Percentiles rank a stretch among this genome's conserved stretches.
These are phyloP conservation scores for Paragorgia papillata DNA, from an alignment of 92 coral and sea anemone species.

Conservation along the genomic window DNA sequence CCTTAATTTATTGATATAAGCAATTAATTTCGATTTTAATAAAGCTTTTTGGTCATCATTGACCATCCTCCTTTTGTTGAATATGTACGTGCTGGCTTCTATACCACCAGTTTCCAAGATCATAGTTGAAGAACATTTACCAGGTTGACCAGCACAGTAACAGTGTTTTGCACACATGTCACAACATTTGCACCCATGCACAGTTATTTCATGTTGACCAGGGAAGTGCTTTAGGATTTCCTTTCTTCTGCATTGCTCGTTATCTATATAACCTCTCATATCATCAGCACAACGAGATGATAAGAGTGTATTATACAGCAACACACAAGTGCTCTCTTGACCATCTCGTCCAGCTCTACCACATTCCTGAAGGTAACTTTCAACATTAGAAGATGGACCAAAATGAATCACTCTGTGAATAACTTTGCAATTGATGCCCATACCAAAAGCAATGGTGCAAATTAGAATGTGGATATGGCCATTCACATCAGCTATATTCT, in stretches of 20 bases:
- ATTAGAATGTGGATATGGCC: constrained; percentile 4
- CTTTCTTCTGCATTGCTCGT: neutral
- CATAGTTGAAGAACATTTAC: constrained; percentile 6
- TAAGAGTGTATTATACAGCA: constrained; percentile 5
- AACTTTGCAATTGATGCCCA: constrained; percentile 18
- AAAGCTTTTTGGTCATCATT: neutral
- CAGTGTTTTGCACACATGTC: too few species aligned
- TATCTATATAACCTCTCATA: neutral
- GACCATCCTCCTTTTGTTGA: constrained; percentile 3
- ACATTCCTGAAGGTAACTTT: constrained; percentile 12
- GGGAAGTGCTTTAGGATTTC: constrained; percentile 10
- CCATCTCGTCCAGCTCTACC: too few species aligned
- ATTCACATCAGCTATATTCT: constrained; percentile 7
- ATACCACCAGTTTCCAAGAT: neutral
- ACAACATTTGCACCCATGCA: constrained; percentile 6
- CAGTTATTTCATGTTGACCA: neutral
- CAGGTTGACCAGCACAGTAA: constrained; percentile 7
- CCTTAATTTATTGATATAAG: neutral
- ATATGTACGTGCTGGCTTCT: neutral
- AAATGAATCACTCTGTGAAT: constrained; percentile 19
- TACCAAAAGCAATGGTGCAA: constrained; percentile 27
- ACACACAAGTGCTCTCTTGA: constrained; percentile 8
- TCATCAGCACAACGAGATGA: constrained; percentile 6
- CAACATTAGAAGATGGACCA: constrained; percentile 23
- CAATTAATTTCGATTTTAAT: neutral